A percentile compares a stretch with the other conserved stretches of the same genome.
phyloP scores from a whole-genome alignment of 2,797 vertebrate genomes.

The Pogoniulus pusillus region DNA sequence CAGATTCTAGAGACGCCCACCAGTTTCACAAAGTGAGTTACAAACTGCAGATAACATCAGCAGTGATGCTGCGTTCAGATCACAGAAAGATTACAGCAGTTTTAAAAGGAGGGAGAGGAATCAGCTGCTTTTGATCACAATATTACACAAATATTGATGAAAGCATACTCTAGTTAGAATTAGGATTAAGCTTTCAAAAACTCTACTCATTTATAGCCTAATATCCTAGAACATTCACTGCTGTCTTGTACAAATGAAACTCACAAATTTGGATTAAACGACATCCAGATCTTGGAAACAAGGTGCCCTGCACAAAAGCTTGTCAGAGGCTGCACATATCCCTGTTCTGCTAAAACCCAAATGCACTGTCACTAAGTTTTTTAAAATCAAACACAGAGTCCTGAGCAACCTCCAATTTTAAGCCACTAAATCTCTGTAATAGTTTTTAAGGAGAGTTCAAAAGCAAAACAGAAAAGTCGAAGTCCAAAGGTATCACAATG shows the following conservation, averaged over 20 bases:
- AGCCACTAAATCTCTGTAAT: constrained; percentile 68
- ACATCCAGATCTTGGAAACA: neutral
- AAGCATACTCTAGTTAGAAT: neutral
- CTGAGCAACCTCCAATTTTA: constrained; percentile 48
- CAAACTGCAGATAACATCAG: neutral
- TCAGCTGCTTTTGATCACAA: neutral
- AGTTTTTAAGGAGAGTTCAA: constrained; percentile 76
- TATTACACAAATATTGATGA: neutral
- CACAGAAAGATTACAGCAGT: neutral
- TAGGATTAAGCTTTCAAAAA: neutral
- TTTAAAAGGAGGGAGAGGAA: neutral
- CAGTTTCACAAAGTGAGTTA: neutral
- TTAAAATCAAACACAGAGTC: constrained; percentile 36
- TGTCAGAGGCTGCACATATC: neutral
- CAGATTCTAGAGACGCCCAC: neutral
- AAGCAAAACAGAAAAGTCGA: constrained; percentile 70
- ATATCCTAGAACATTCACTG: neutral
- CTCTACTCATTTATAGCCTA: neutral
- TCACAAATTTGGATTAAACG: neutral
- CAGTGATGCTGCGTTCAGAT: neutral
- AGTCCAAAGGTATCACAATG: constrained; percentile 71
- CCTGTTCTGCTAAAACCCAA: neutral
- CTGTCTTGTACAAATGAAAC: neutral
- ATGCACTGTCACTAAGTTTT: neutral
- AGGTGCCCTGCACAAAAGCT: neutral